Percentiles rank a stretch among this genome's conserved stretches.
These are phyloP conservation scores for Drosophila algonquin DNA, from an alignment of 2,888 invertebrate genomes.

Conservation along the genomic window DNA sequence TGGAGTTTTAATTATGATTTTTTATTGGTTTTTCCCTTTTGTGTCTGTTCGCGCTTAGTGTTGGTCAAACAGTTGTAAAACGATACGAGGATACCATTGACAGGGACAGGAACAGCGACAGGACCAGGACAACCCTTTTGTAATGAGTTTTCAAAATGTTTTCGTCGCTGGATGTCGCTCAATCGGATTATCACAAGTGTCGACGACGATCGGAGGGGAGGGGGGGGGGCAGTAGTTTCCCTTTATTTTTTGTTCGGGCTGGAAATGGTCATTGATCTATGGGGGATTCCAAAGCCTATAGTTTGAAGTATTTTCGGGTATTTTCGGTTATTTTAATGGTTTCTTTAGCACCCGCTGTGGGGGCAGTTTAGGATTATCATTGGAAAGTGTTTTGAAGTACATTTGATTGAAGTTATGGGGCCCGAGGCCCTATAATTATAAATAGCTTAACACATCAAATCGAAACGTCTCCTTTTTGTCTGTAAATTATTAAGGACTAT, in stretches of 20 bases:
- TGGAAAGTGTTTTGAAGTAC: not conserved
- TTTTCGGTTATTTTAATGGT: slow-evolving; percentile 17
- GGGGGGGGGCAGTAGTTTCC: slow-evolving; percentile 12
- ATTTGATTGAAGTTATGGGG: no score
- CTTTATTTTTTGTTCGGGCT: slow-evolving; percentile 17
- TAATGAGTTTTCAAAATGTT: slow-evolving; percentile 49
- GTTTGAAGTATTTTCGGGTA: slow-evolving; percentile 2
- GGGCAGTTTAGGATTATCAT: slow-evolving; percentile 12
- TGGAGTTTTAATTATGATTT: slow-evolving; percentile 82
- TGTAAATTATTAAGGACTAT: not conserved
- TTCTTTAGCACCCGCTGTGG: slow-evolving; percentile 11
- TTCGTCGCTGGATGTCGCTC: slow-evolving; percentile 25
- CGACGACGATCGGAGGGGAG: slow-evolving; percentile 39
- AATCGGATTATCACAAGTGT: slow-evolving; percentile 62
- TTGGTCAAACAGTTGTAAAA: slow-evolving; percentile 77
- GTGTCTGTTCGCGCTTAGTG: slow-evolving; percentile 67
- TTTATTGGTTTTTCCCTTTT: slow-evolving; percentile 69
- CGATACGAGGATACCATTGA: slow-evolving; percentile 56
- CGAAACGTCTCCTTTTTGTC: not conserved
- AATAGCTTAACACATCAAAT: not conserved
- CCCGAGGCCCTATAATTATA: not conserved
- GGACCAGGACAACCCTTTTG: slow-evolving; percentile 53
- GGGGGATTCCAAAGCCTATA: slow-evolving; percentile 10
- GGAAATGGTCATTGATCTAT: slow-evolving; percentile 39
- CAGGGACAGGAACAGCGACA: slow-evolving; percentile 13